Conservation (phyloP, 2,113 vertebrate species). For the Entomyzon cyanotis region DNA sequence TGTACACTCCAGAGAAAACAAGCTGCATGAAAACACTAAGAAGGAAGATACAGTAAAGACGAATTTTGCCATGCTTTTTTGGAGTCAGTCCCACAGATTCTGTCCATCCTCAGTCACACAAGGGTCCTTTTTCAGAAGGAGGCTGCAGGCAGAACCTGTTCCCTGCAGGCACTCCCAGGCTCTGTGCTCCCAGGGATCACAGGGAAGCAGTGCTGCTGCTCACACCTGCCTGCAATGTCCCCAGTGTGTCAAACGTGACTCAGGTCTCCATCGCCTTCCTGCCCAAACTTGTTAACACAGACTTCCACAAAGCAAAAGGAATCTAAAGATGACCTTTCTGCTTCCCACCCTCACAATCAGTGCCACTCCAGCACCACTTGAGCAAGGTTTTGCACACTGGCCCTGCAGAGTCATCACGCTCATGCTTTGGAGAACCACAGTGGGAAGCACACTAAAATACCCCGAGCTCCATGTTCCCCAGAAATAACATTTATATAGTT, state of each 20-base stretch:
- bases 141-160: background rate
- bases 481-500: background rate
- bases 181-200: accelerated
- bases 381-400: background rate
- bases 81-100: background rate
- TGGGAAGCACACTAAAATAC: background rate
- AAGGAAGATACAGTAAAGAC: background rate
- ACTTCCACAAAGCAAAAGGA: background rate
- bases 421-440: background rate
- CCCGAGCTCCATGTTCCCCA: background rate
- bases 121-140: background rate
- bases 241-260: accelerated
- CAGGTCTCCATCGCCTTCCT: background rate
- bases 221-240: background rate
- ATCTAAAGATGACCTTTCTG: background rate
- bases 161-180: too few relatives aligned
- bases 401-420: background rate
- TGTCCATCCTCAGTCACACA: background rate
- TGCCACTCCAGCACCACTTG: background rate
- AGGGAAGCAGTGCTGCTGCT: background rate
- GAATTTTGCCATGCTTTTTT: background rate
- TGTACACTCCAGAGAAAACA: background rate
- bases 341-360: background rate
- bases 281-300: background rate
- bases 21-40: background rate